These are phyloP conservation scores for Excalfactoria chinensis DNA, from an alignment of 2,113 vertebrate genomes.

Conservation along the genomic window DNA sequence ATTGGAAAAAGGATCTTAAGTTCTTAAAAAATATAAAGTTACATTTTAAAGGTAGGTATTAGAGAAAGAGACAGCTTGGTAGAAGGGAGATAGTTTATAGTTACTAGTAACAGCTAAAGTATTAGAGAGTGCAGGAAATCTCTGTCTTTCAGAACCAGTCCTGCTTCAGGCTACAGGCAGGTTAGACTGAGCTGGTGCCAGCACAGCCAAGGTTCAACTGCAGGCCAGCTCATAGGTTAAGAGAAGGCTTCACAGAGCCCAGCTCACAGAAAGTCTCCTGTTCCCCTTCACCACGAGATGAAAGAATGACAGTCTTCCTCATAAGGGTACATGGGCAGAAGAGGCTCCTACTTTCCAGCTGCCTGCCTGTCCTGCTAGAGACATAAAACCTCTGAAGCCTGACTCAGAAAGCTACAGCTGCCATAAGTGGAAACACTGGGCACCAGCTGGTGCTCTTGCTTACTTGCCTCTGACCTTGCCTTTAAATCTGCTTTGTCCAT, in stretches of 20 bases:
- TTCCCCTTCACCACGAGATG: background rate
- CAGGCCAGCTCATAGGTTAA: background rate
- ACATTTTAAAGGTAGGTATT: background rate
- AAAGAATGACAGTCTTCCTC: background rate
- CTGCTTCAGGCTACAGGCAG: background rate
- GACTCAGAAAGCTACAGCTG: background rate
- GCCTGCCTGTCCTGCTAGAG: background rate
- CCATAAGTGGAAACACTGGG: background rate
- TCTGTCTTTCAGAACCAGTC: background rate
- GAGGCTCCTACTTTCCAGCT: background rate
- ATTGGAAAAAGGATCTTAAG: background rate
- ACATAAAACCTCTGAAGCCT: background rate
- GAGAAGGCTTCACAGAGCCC: background rate
- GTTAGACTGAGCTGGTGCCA: background rate
- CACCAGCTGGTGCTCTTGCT: background rate
- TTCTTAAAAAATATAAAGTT: background rate
- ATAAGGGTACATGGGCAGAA: background rate
- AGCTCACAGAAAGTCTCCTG: background rate
- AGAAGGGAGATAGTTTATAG: background rate
- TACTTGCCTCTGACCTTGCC: background rate
- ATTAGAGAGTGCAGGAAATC: background rate
- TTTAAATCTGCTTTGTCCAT: background rate
- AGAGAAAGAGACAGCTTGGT: background rate
- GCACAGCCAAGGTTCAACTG: background rate
- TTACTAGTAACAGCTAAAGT: background rate